Evolutionary conservation across 1,140 invertebrate genomes (phyloP), one percentile per base, ranked within the genome.

Genomic region (Pseudomyrmex pallidus): DNA sequence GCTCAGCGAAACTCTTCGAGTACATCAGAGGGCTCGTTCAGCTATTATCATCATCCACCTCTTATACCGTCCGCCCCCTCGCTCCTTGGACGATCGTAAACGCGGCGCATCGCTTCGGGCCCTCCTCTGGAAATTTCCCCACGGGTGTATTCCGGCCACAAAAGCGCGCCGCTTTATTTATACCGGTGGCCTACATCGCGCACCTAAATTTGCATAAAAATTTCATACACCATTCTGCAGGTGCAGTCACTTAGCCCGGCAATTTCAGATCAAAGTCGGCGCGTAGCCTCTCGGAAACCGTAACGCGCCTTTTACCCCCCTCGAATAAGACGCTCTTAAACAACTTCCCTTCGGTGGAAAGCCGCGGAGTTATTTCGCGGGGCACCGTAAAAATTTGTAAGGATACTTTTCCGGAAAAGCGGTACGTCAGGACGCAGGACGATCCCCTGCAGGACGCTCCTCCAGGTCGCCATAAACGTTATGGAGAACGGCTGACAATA

Each of bases 341-440:
- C 61, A 57, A 72, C 62, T 46, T 44, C 57, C 12, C 20, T 54
- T 12, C 54, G 70, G 54, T 48, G 62, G 84, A 70, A 57, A 83
- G 78, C 54, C 50, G 56, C 25, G 62, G 48, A 84, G 77, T 85
- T 85, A 85, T 85, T 59, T 85, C 84, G 84, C 57, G 70, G 44
- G 80, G 62, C 52, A 66, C 64, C 80, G 61, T 89, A 88, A 89
- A 89, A 88, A 86, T 89, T 89, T 84, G 80, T 85, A 57, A 63
- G 54, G 25, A 74, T 84, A 88, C 87, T 74, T 64, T 77, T 52
- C 84, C 61, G 54, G 57, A 82, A 67, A 76, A 56, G 78, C 78
- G 74, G 68, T 63, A 87, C 25, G 83, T 76, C 64, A 84, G 46
- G 35, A 56, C 46, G 35, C 35, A 73, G 22, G 70, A 87, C 74